These are phyloP conservation scores for Penaeus japonicus DNA, from an alignment of 1,140 invertebrate species.

Conservation along the genomic window DNA sequence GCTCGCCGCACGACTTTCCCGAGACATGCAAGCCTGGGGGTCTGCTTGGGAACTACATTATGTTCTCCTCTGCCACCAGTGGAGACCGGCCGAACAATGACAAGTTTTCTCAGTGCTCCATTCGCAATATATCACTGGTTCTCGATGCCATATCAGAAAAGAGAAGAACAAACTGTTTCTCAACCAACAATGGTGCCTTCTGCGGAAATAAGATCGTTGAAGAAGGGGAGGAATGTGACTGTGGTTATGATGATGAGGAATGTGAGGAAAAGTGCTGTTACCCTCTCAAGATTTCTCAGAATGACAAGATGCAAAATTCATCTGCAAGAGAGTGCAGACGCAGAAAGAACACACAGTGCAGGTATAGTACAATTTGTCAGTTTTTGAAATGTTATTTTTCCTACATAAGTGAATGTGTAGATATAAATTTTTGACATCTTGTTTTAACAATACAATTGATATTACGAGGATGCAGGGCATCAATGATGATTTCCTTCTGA, in stretches of 20 bases:
- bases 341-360: conserved; percentile 81
- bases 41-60: conserved; percentile 88
- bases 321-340: conserved; percentile 82
- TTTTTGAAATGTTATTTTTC: not conserved
- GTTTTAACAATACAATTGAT: too few species aligned
- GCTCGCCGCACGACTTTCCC: conserved; percentile 95
- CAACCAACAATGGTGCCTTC: conserved; percentile 86
- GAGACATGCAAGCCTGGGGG: conserved; percentile 89
- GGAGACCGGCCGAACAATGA: conserved; percentile 94
- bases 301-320: conserved; percentile 75
- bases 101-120: conserved; percentile 91
- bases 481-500: too few species aligned
- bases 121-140: conserved; percentile 94
- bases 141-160: conserved; percentile 89
- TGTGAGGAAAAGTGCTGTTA: conserved; percentile 95
- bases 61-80: conserved; percentile 96
- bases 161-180: conserved; percentile 95
- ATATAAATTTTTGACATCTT: too few species aligned
- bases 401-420: too few species aligned
- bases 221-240: conserved; percentile 97
- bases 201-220: conserved; percentile 99
- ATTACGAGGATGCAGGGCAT: too few species aligned
- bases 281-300: conserved; percentile 78
- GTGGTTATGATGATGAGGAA: conserved; percentile 93
- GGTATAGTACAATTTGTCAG: conserved; percentile 65